Base-by-base conservation (phyloP, 2,888 invertebrate species). In the Ditula angustiorana region DNA sequence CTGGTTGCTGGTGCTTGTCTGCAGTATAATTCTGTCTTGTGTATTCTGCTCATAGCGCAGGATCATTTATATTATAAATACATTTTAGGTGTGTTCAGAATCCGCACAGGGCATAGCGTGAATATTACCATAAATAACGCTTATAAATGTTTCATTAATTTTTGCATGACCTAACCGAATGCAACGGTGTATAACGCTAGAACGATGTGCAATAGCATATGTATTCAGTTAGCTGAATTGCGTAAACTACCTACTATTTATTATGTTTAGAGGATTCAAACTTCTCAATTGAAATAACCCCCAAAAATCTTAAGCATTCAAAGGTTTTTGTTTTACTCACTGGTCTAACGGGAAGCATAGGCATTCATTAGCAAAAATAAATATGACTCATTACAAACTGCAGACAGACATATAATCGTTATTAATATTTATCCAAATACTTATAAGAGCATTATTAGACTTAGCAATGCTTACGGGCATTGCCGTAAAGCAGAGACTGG, bases 401-500 rank as follows among this genome's bases (percentile, higher is more conserved):
- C 24, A 11, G 35, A 16, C 26, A n/a, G 33, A 58, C 33, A 58
- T 58, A 47, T 35, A 7, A 55, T 16, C 16, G 37, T 28, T 55
- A 37, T 37, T 16, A 55, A 55, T 53, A 35, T 55, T 37, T 16
- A 5, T 24, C 10, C 37, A 19, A 37, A 23, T 26, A 19, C n/a
- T 21, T n/a, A n/a, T 11, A 35, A n/a, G 5, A 13, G 13, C 16
- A 41, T 19, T 10, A 19, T 16, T n/a, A n/a, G n/a, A n/a, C n/a
- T 37, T 16, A 16, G 16, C 35, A 37, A 37, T 7, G 13, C 35
- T 37, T 16, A 37, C 16, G 16, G 5, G 10, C n/a, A 10, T 41
- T 41, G 41, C 41, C 41, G 10, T 41, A 41, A 19, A 41, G 10
- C 2, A 19, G 10, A 41, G 19, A 8, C 10, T 8, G 16, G 19